A percentile compares a stretch with the other conserved stretches of the same genome.
Evolutionary conservation across 2,797 vertebrate species (phyloP).

Genomic region (Dipus sagitta): DNA sequence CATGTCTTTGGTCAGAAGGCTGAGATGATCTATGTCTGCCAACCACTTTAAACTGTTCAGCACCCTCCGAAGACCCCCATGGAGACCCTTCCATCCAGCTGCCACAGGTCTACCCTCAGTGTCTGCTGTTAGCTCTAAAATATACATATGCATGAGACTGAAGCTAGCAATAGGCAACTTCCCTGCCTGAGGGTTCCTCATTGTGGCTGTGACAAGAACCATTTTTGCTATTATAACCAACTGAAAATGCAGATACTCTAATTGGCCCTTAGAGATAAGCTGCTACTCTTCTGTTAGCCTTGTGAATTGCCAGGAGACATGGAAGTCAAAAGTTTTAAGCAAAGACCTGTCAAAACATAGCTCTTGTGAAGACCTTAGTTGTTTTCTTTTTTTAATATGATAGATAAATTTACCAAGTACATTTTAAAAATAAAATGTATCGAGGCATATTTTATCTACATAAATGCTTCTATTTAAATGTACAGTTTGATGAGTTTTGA

Average conservation of each 20-base stretch:
- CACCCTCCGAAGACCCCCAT: background rate
- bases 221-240: constrained; percentile 34
- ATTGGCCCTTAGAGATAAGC: background rate
- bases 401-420: background rate
- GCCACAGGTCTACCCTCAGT: background rate
- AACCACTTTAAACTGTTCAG: background rate
- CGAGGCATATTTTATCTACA: background rate
- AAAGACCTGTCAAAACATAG: constrained; percentile 26
- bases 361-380: background rate
- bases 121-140: background rate
- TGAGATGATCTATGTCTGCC: background rate
- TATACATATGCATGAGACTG: no score
- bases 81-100: background rate
- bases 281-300: constrained; percentile 27
- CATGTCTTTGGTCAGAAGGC: background rate
- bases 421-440: constrained; percentile 48
- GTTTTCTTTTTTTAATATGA: constrained; percentile 30
- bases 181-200: background rate
- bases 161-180: background rate
- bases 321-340: constrained; percentile 34
- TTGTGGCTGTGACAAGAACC: background rate
- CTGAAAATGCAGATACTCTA: background rate
- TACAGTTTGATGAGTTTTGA: constrained; percentile 44
- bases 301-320: constrained; percentile 7
- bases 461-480: constrained; percentile 21